A percentile compares a stretch with the other conserved stretches of the same genome.
Conservation (phyloP, 2,113 vertebrate genomes). For the Pelobates fuscus region DNA sequence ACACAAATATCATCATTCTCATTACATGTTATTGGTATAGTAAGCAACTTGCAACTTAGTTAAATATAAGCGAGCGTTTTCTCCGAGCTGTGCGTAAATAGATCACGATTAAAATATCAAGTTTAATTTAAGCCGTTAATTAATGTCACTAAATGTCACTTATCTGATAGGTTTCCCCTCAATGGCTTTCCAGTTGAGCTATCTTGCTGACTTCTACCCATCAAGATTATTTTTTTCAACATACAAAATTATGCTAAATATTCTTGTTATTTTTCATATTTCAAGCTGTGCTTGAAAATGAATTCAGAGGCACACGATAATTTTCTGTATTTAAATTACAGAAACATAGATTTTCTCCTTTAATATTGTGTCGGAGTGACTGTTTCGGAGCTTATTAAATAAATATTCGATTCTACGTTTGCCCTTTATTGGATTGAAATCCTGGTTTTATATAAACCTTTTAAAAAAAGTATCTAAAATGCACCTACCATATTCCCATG, state of each 20-base stretch:
- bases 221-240: constrained; percentile 55
- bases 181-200: constrained; percentile 71
- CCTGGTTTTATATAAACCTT: no score
- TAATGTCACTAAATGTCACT: constrained; percentile 86
- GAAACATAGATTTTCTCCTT: background rate
- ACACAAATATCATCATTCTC: constrained; percentile 61
- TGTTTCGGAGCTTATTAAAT: background rate
- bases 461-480: no score
- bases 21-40: constrained; percentile 79
- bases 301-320: constrained; percentile 22
- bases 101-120: constrained; percentile 84
- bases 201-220: constrained; percentile 69
- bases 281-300: constrained; percentile 41
- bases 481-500: no score
- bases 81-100: constrained; percentile 76
- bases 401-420: no score
- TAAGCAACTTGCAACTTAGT: constrained; percentile 80
- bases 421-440: no score
- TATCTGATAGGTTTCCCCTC: constrained; percentile 74
- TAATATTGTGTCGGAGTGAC: background rate
- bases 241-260: constrained; percentile 26
- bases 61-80: constrained; percentile 73
- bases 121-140: constrained; percentile 86
- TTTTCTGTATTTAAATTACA: constrained; percentile 20
- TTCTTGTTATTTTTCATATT: constrained; percentile 38